These are phyloP conservation scores for Spinus olivaceus DNA, from an alignment of 2,797 vertebrate species.

Conservation along the genomic window DNA sequence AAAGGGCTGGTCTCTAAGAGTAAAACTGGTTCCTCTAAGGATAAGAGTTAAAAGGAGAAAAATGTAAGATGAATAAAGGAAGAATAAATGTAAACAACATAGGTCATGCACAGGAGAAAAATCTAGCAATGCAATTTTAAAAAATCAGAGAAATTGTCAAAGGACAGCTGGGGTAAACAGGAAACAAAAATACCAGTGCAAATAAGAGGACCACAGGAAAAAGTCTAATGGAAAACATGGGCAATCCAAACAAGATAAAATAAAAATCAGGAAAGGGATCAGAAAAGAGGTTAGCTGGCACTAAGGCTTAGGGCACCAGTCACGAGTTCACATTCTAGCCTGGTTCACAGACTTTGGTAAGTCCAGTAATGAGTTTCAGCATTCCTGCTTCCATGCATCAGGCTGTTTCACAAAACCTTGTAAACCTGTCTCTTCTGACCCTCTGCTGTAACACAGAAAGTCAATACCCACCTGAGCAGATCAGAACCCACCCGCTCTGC, in stretches of 20 bases:
- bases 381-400: background rate
- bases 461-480: background rate
- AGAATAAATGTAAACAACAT: slow-evolving; percentile 11
- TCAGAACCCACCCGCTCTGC: background rate
- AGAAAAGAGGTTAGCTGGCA: background rate
- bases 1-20: slow-evolving; percentile 18
- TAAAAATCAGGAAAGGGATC: background rate
- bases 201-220: background rate
- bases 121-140: background rate
- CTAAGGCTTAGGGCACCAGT: background rate
- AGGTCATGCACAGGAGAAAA: background rate
- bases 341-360: background rate
- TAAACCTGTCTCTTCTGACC: background rate
- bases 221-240: background rate
- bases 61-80: slow-evolving; percentile 1
- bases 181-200: background rate
- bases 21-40: slow-evolving; percentile 41
- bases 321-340: background rate
- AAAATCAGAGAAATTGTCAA: background rate
- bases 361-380: background rate
- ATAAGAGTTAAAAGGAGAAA: slow-evolving; percentile 48
- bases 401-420: background rate
- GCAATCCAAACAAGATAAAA: background rate
- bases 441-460: background rate
- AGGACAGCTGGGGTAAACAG: background rate